Evolutionary conservation across 1,140 invertebrate species (phyloP), one percentile per base, ranked within the genome.

Genomic region (Fopius arisanus): DNA sequence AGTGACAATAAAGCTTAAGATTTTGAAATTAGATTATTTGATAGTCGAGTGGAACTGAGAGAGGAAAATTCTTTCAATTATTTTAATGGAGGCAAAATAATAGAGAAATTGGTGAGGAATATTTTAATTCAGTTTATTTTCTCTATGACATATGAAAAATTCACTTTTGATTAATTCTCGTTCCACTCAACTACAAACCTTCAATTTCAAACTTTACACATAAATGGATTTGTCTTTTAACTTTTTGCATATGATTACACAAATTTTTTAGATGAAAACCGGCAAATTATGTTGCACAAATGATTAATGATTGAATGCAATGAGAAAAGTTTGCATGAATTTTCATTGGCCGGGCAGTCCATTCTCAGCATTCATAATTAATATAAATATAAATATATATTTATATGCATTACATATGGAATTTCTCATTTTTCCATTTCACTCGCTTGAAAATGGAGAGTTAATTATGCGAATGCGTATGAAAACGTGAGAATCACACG

Each of bases 401-500:
- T 69, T 76, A 77, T 80, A 77, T 76, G 40, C 74, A 51, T 80
- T 77, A n/a, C n/a, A n/a, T n/a, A n/a, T n/a, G n/a, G n/a, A n/a
- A n/a, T n/a, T n/a, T n/a, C n/a, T n/a, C n/a, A n/a, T 37, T 37
- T 10, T 10, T 37, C 33, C 33, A 37, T 37, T 37, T 37, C 1
- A 37, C 33, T 68, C 63, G 4, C 23, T 59, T 33, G 51, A 6
- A 10, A 66, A 10, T 31, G 41, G 19, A 2, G 16, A n/a, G 19
- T 59, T 48, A n/a, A n/a, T 51, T 21, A 51, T 51, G 43, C 43
- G 79, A 83, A 84, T 75, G 78, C 82, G 78, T 80, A 82, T 80
- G 80, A 86, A 75, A 80, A 80, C 83, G 81, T 83, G 81, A 85
- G 79, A 77, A 81, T 82, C 86, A 87, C 83, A 87, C 86, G 86